Conservation (phyloP, 2,797 vertebrate species). For the Aythya fuligula region DNA sequence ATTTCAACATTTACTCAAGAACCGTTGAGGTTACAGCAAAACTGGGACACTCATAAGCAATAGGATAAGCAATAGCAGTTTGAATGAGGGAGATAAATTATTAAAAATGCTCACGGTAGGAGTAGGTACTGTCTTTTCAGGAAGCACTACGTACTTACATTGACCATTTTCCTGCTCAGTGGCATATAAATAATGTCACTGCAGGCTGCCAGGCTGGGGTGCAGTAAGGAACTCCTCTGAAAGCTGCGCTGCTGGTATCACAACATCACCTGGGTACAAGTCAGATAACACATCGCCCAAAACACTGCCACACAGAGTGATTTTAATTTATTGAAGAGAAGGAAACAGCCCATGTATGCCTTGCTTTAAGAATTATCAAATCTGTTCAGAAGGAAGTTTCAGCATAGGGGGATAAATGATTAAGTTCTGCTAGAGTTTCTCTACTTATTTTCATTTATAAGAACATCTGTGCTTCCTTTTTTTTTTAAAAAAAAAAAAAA, state of each 20-base stretch:
- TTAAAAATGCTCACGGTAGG: slow-evolving; percentile 61
- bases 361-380: not conserved
- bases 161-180: slow-evolving; percentile 53
- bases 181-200: slow-evolving; percentile 52
- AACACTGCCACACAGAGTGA: not conserved
- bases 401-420: not conserved
- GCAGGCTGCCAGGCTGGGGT: slow-evolving; percentile 29
- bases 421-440: not conserved
- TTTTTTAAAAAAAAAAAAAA: not conserved
- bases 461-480: not conserved
- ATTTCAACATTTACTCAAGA: slow-evolving; percentile 26
- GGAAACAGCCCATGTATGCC: slow-evolving; percentile 5
- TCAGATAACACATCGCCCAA: slow-evolving; percentile 39
- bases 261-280: slow-evolving; percentile 51
- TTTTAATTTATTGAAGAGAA: slow-evolving; percentile 25
- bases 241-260: slow-evolving; percentile 49
- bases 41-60: slow-evolving; percentile 48
- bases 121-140: slow-evolving; percentile 20
- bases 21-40: not conserved
- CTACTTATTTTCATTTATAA: not conserved
- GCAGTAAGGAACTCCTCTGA: slow-evolving; percentile 42
- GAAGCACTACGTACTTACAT: slow-evolving; percentile 39
- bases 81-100: slow-evolving; percentile 39
- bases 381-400: not conserved
- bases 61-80: not conserved